phyloP scores from a whole-genome alignment of 2,797 vertebrate species.

The Enteromius trimaculatus region DNA sequence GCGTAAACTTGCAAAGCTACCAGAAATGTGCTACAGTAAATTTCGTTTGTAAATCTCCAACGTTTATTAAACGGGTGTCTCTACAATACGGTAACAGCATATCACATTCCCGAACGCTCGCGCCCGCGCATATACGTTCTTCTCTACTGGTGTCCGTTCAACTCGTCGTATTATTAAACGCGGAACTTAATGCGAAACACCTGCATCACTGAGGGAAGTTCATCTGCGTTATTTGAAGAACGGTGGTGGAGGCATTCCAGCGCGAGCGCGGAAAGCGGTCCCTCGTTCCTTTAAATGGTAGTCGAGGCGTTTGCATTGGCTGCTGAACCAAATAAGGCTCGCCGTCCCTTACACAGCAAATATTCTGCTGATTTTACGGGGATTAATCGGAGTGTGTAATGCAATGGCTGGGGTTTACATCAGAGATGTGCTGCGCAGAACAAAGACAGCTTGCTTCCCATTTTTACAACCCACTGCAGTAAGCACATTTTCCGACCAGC shows the following conservation, averaged over 20 bases:
- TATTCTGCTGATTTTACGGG: conserved; percentile 63
- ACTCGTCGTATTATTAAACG: neutral
- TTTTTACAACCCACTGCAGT: conserved; percentile 42
- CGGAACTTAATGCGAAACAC: conserved; percentile 37
- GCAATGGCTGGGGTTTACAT: conserved; percentile 27
- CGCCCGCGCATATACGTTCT: neutral
- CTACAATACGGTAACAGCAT: neutral
- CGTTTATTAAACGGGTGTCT: neutral
- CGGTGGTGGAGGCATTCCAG: conserved; percentile 50
- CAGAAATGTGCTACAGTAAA: neutral
- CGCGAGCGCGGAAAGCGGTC: conserved; percentile 42
- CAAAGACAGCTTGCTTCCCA: conserved; percentile 46
- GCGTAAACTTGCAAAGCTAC: neutral
- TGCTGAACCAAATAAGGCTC: conserved; percentile 61
- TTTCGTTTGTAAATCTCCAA: neutral
- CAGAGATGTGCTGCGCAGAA: conserved; percentile 39
- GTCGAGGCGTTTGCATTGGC: conserved; percentile 63
- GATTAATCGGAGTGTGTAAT: conserved; percentile 58
- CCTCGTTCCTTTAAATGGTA: conserved; percentile 59
- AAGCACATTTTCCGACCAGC: conserved; percentile 39
- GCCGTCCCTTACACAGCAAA: conserved; percentile 73
- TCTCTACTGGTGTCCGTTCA: neutral
- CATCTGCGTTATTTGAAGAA: neutral
- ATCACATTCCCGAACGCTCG: neutral
- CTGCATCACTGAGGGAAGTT: conserved; percentile 36